Conservation (phyloP, 2,888 invertebrate species). For the Taenaris catops region DNA sequence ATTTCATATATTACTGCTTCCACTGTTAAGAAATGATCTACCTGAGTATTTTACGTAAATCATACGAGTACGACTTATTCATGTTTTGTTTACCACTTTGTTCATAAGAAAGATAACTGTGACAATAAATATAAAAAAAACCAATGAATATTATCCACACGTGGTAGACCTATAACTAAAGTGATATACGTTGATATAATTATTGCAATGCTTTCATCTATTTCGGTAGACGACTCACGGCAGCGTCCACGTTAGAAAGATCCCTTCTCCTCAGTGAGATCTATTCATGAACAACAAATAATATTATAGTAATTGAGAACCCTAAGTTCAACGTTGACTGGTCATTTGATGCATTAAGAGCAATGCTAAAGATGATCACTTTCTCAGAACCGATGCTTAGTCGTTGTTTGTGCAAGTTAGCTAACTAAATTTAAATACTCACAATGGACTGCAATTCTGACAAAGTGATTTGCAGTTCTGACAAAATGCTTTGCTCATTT, state of each 20-base stretch:
- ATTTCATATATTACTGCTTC: too few species aligned
- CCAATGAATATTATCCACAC: slow-evolving; percentile 28
- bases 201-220: slow-evolving; percentile 69
- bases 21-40: too few species aligned
- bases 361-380: slow-evolving; percentile 39
- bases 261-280: slow-evolving; percentile 29
- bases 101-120: background rate
- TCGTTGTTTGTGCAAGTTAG: slow-evolving; percentile 14
- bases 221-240: slow-evolving; percentile 60
- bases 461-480: too few species aligned
- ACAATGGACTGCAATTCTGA: slow-evolving; percentile 2
- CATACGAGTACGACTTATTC: background rate
- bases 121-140: slow-evolving; percentile 3
- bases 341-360: slow-evolving; percentile 35
- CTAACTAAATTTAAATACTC: slow-evolving; percentile 2
- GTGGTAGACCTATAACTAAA: slow-evolving; percentile 45
- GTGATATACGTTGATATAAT: slow-evolving; percentile 69
- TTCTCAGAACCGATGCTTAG: slow-evolving; percentile 38
- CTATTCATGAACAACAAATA: slow-evolving; percentile 36
- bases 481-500: too few species aligned
- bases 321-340: slow-evolving; percentile 38
- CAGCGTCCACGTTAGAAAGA: slow-evolving; percentile 41
- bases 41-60: too few species aligned
- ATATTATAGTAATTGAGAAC: slow-evolving; percentile 34
- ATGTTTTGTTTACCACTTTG: background rate